A percentile compares a stretch with the other conserved stretches of the same genome.
These are phyloP conservation scores for Physella acuta DNA, from an alignment of 1,140 invertebrate genomes.

Conservation along the genomic window DNA sequence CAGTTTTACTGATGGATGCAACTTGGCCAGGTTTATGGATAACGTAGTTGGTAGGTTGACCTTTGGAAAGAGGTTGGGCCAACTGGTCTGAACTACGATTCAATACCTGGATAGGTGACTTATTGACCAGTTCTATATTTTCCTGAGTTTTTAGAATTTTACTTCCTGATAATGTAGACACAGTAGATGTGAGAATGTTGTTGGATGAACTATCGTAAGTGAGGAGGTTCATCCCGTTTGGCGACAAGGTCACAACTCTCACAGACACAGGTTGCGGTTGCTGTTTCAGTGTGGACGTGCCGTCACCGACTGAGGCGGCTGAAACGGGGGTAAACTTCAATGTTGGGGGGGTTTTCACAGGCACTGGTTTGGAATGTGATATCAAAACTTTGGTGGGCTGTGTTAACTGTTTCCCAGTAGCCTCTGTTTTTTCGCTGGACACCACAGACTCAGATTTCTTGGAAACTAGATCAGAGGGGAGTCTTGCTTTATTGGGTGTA, in stretches of 20 bases:
- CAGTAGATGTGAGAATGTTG: too few species aligned
- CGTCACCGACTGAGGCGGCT: neutral
- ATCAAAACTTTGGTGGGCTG: neutral
- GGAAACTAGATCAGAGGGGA: too few species aligned
- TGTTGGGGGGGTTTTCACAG: neutral
- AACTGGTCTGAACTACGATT: too few species aligned
- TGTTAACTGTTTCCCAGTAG: neutral
- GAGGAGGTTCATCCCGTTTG: constrained; percentile 14
- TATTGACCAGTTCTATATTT: too few species aligned
- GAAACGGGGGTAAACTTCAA: neutral
- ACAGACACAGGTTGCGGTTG: neutral
- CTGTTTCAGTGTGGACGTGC: neutral
- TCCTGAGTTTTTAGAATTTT: too few species aligned
- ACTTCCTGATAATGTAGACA: too few species aligned
- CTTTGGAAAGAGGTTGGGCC: too few species aligned
- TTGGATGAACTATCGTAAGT: constrained; percentile 7
- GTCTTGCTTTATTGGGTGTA: neutral
- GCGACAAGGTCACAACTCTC: constrained; percentile 14
- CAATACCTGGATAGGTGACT: too few species aligned
- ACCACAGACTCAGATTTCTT: neutral
- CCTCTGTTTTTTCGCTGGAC: neutral
- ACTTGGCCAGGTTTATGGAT: too few species aligned
- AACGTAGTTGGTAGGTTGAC: too few species aligned
- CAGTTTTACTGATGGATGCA: too few species aligned
- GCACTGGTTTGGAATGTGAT: neutral